Evolutionary conservation across 1,140 invertebrate genomes (phyloP).

Genomic region (Solenopsis fugax): DNA sequence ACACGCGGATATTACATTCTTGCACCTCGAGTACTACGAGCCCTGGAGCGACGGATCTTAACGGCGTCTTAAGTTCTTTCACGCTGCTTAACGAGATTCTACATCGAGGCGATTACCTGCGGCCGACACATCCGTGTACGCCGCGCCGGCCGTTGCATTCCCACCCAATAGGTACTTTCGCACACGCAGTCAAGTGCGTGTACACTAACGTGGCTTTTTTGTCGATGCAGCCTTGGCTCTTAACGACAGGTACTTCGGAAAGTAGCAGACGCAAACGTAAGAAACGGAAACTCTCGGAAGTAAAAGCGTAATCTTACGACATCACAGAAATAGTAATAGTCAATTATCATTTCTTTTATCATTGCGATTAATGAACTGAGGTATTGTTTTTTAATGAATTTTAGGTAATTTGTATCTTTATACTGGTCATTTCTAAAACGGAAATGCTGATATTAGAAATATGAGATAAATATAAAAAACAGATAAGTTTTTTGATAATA

Average conservation of each 20-base stretch:
- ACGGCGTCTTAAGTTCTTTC: conserved; percentile 48
- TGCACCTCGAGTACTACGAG: conserved; percentile 11
- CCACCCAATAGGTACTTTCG: conserved; percentile 52
- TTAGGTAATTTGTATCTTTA: background rate
- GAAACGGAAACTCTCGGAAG: background rate
- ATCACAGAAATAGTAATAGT: background rate
- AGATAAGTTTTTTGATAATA: no score
- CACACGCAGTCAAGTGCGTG: background rate
- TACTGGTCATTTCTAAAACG: background rate
- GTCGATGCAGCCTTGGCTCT: background rate
- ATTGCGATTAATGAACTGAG: background rate
- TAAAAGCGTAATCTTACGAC: conserved; percentile 8
- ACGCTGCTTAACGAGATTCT: conserved; percentile 68
- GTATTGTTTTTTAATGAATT: background rate
- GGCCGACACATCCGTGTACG: background rate
- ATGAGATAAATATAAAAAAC: no score
- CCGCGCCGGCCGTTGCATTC: background rate
- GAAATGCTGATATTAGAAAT: background rate
- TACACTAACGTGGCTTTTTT: background rate
- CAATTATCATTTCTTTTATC: background rate
- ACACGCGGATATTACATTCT: conserved; percentile 59
- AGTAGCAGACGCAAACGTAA: background rate
- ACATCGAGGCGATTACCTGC: conserved; percentile 6
- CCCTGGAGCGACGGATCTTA: conserved; percentile 25
- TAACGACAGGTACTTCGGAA: conserved; percentile 12